Percentiles rank a stretch among this genome's conserved stretches.
phyloP scores from a whole-genome alignment of 1,140 invertebrate species.

The Brachionus plicatilis region DNA sequence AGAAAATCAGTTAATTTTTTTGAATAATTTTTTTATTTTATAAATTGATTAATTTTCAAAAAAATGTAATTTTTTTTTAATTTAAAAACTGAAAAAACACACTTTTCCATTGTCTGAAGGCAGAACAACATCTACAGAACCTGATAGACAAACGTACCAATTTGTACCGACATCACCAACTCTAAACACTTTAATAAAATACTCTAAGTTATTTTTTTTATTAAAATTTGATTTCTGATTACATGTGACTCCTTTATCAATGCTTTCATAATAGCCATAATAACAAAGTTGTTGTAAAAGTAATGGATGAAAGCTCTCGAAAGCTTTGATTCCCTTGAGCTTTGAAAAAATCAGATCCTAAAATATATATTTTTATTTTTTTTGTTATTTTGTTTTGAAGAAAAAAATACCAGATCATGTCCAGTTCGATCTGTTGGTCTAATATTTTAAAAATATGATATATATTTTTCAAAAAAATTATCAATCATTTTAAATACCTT shows the following conservation, averaged over 20 bases:
- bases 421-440: slow-evolving; percentile 68
- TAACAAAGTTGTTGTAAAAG: slow-evolving; percentile 70
- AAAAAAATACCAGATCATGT: slow-evolving; percentile 60
- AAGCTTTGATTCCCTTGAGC: slow-evolving; percentile 59
- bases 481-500: slow-evolving; percentile 39
- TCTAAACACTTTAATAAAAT: slow-evolving; percentile 65
- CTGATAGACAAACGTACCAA: slow-evolving; percentile 71
- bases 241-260: slow-evolving; percentile 72
- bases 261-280: slow-evolving; percentile 68
- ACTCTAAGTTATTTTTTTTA: not conserved
- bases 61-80: slow-evolving; percentile 46
- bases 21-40: not conserved
- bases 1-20: not conserved
- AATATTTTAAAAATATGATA: not conserved
- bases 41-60: slow-evolving; percentile 49
- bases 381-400: not conserved
- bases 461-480: too few relatives aligned
- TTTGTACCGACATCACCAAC: slow-evolving; percentile 70
- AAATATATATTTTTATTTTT: not conserved
- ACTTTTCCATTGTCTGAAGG: slow-evolving; percentile 57
- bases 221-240: slow-evolving; percentile 54
- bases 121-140: slow-evolving; percentile 64
- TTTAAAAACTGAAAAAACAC: not conserved
- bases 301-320: slow-evolving; percentile 65
- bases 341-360: slow-evolving; percentile 54